Percentiles rank a stretch among this genome's conserved stretches.
These are phyloP conservation scores for Salpingus planirostris DNA, from an alignment of 2,888 invertebrate species.

Conservation along the genomic window DNA sequence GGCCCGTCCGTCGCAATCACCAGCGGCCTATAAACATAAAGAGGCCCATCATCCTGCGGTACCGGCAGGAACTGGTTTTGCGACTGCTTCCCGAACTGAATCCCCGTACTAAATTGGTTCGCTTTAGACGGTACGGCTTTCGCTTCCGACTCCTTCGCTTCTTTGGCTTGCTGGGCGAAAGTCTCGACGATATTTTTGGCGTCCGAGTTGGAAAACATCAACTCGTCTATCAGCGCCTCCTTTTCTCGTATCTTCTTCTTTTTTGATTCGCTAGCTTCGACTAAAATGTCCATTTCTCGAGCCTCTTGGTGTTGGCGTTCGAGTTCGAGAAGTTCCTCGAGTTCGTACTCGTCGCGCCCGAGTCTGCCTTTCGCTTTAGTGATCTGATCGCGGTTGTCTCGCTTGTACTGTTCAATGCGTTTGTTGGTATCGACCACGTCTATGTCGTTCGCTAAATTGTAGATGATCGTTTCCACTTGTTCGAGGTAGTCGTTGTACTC, in stretches of 20 bases:
- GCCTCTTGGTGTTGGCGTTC: slow-evolving; percentile 71
- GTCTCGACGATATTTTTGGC: slow-evolving; percentile 80
- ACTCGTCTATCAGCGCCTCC: slow-evolving; percentile 88
- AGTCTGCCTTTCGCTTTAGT: slow-evolving; percentile 70
- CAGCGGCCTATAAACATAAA: slow-evolving; percentile 59
- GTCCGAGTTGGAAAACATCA: slow-evolving; percentile 87
- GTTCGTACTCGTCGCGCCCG: slow-evolving; percentile 72
- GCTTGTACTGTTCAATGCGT: slow-evolving; percentile 83
- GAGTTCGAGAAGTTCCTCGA: slow-evolving; percentile 76
- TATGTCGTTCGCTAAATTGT: slow-evolving; percentile 81
- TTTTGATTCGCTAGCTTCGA: slow-evolving; percentile 61
- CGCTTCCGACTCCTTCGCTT: slow-evolving; percentile 51
- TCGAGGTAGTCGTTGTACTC: slow-evolving; percentile 97
- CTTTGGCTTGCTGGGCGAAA: slow-evolving; percentile 63
- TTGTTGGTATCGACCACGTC: slow-evolving; percentile 84
- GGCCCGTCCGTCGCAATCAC: slow-evolving; percentile 60
- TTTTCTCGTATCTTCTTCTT: slow-evolving; percentile 78
- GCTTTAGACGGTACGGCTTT: slow-evolving; percentile 41
- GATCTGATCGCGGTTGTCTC: slow-evolving; percentile 79
- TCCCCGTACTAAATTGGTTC: slow-evolving; percentile 79
- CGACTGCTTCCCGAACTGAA: slow-evolving; percentile 64
- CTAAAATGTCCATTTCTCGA: slow-evolving; percentile 60
- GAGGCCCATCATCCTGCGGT: slow-evolving; percentile 68
- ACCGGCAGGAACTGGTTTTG: slow-evolving; percentile 56
- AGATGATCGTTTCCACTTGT: slow-evolving; percentile 86